Percentiles rank a stretch among this genome's conserved stretches.
Evolutionary conservation across 2,797 vertebrate genomes (phyloP).

Genomic region (Malacoctenus gilli): DNA sequence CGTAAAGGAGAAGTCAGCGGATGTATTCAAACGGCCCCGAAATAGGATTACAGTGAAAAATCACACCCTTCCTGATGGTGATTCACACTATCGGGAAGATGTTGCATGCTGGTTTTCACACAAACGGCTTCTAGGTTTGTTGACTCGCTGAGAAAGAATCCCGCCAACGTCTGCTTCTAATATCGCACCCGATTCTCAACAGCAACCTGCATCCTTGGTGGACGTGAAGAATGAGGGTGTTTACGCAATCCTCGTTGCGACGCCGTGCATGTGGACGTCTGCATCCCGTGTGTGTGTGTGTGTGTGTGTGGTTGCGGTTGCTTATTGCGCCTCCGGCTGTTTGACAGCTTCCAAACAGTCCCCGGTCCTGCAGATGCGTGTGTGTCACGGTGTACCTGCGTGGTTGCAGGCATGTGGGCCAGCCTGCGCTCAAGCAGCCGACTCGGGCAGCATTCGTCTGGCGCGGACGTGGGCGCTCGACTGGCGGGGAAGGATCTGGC

Average conservation of each 20-base stretch:
- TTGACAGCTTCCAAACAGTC: conserved; percentile 53
- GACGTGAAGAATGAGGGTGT: conserved; percentile 53
- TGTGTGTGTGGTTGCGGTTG: no score
- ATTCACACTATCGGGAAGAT: conserved; percentile 33
- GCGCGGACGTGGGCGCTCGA: conserved; percentile 86
- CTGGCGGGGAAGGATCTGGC: conserved; percentile 90
- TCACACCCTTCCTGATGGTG: conserved; percentile 35
- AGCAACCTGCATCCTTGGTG: conserved; percentile 41
- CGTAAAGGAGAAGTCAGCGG: no score
- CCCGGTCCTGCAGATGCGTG: conserved; percentile 48
- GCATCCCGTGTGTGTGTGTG: conserved; percentile 64
- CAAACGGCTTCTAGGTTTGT: no score
- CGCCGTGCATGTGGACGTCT: conserved; percentile 65
- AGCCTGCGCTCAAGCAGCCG: conserved; percentile 95
- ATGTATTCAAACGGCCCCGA: conserved; percentile 20
- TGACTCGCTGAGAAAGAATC: conserved; percentile 55
- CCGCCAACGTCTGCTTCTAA: conserved; percentile 66
- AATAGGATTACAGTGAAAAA: conserved; percentile 52
- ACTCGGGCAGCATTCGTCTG: conserved; percentile 83
- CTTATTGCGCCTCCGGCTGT: conserved; percentile 55
- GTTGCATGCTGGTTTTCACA: conserved; percentile 57
- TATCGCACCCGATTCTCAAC: conserved; percentile 35
- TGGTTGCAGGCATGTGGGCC: conserved; percentile 91
- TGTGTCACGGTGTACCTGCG: conserved; percentile 49
- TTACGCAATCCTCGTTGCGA: conserved; percentile 46